phyloP scores from a whole-genome alignment of 2,113 vertebrate species.

The Protobothrops flavoviridis region DNA sequence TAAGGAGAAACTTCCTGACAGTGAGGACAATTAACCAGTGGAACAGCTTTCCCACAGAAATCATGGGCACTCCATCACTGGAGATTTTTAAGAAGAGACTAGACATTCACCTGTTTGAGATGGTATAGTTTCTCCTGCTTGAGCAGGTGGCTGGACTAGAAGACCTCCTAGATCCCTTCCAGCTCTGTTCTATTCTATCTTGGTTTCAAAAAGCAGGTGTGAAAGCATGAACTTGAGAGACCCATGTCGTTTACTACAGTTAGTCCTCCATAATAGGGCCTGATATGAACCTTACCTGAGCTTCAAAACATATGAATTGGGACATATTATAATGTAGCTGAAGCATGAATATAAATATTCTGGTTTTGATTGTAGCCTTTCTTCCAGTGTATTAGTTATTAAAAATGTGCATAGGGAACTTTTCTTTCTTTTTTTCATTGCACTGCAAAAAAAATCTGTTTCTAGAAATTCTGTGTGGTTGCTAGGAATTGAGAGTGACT shows the following conservation, averaged over 20 bases:
- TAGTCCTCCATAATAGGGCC: not conserved
- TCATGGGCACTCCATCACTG: too few relatives aligned
- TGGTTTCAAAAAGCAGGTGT: not conserved
- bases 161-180: too few relatives aligned
- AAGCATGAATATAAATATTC: not conserved
- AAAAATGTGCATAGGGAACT: not conserved
- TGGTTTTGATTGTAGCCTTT: not conserved
- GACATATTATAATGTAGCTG: not conserved
- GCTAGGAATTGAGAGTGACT: not conserved
- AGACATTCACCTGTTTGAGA: too few relatives aligned
- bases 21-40: too few relatives aligned
- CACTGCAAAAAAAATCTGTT: not conserved
- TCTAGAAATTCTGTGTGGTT: not conserved
- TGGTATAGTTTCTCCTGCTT: too few relatives aligned
- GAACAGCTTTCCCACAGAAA: too few relatives aligned
- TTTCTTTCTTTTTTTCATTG: not conserved
- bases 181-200: not conserved
- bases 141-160: too few relatives aligned
- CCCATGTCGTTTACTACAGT: not conserved
- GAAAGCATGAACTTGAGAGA: not conserved
- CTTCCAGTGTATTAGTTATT: not conserved
- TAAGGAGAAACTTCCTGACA: too few relatives aligned
- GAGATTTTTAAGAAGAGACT: too few relatives aligned
- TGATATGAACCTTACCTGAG: not conserved
- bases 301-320: not conserved